These are phyloP conservation scores for Gallinago stenura DNA, from an alignment of 2,797 vertebrate genomes.

Conservation along the genomic window DNA sequence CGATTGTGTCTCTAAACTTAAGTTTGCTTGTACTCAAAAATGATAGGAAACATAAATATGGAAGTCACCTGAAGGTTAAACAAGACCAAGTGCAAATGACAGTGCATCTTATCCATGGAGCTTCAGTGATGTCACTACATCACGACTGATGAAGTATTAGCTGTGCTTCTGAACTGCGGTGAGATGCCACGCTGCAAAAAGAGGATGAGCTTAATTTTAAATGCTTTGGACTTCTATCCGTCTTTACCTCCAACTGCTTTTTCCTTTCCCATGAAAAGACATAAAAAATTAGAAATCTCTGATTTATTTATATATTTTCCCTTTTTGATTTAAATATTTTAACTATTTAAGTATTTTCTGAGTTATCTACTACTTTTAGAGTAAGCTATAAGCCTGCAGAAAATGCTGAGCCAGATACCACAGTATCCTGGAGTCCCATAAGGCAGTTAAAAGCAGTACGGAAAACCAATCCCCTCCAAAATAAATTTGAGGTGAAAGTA, in stretches of 20 bases:
- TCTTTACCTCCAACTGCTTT: not conserved
- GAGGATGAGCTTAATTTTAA: not conserved
- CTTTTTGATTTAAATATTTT: not conserved
- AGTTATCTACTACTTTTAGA: not conserved
- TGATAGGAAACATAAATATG: not conserved
- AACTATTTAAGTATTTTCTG: not conserved
- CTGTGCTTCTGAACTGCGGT: not conserved
- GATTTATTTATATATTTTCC: not conserved
- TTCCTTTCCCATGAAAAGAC: not conserved
- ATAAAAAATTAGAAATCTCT: not conserved
- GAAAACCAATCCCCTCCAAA: not conserved
- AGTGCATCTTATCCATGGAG: not conserved
- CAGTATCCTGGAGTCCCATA: not conserved
- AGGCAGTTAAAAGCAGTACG: not conserved
- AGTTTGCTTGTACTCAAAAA: not conserved
- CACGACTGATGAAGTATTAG: rapidly evolving
- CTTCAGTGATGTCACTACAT: not conserved
- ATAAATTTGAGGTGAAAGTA: not conserved
- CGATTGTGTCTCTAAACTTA: not conserved
- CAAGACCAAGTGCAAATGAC: not conserved
- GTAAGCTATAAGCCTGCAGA: not conserved
- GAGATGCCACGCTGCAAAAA: not conserved
- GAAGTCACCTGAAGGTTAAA: not conserved
- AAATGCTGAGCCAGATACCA: not conserved
- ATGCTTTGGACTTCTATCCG: not conserved